phyloP scores from a whole-genome alignment of 2,888 invertebrate genomes.

The Protonemura montana region DNA sequence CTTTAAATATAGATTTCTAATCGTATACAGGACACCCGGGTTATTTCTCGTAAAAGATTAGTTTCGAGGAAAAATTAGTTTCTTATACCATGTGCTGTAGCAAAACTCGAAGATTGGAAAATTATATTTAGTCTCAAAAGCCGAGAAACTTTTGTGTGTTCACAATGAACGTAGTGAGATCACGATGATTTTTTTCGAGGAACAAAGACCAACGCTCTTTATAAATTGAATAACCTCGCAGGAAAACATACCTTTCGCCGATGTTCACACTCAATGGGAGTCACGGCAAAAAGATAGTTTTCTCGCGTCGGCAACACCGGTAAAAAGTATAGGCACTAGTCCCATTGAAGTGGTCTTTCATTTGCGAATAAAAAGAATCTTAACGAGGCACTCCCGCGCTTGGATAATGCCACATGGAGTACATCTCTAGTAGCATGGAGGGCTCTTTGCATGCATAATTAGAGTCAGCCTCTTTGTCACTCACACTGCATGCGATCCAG shows the following conservation, averaged over 20 bases:
- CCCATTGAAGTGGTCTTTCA: neutral
- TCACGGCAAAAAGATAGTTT: neutral
- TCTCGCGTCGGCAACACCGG: neutral
- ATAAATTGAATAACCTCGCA: too few relatives aligned
- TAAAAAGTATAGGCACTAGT: neutral
- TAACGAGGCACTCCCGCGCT: neutral
- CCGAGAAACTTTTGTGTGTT: neutral
- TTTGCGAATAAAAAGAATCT: constrained; percentile 7
- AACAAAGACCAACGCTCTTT: too few relatives aligned
- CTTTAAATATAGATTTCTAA: neutral
- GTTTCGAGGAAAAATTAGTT: neutral
- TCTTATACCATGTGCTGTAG: neutral
- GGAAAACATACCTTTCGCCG: too few relatives aligned
- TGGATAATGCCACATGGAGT: neutral
- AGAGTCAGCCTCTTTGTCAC: neutral
- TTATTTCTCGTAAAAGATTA: neutral
- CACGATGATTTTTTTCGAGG: too few relatives aligned
- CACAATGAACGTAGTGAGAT: neutral
- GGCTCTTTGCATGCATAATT: neutral
- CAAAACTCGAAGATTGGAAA: neutral
- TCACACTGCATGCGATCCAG: neutral
- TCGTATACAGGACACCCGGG: neutral
- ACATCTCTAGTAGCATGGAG: neutral
- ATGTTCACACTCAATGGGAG: too few relatives aligned
- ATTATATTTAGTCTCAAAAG: neutral